Evolutionary conservation across 2,113 vertebrate genomes (phyloP).

Genomic region (Corythornis vintsioides): DNA sequence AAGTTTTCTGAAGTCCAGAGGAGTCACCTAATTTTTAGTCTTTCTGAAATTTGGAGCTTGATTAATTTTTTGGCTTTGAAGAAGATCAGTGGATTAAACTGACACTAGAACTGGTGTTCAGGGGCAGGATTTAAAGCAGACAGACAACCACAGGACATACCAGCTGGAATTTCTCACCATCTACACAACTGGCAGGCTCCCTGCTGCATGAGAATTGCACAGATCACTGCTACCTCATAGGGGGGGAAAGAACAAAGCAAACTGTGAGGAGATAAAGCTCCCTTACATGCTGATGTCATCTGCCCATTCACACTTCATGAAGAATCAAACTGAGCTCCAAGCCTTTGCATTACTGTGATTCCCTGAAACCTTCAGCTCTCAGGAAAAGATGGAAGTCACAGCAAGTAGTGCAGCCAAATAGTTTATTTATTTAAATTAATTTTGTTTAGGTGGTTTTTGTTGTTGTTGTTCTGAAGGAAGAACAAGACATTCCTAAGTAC

Average conservation of each 20-base stretch:
- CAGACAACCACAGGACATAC: not conserved
- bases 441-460: not conserved
- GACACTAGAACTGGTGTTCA: not conserved
- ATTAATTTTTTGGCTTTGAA: not conserved
- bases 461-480: not conserved
- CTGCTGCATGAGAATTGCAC: not conserved
- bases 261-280: not conserved
- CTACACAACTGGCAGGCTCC: not conserved
- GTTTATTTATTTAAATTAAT: too few species aligned
- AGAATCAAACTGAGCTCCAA: not conserved
- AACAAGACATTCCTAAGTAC: not conserved
- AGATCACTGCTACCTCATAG: not conserved
- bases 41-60: not conserved
- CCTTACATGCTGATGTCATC: not conserved
- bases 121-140: slow-evolving; percentile 5
- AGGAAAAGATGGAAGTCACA: not conserved
- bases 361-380: not conserved
- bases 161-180: slow-evolving; percentile 1
- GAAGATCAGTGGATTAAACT: not conserved
- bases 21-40: not conserved
- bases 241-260: not conserved
- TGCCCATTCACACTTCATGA: not conserved
- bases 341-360: not conserved
- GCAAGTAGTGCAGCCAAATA: not conserved
- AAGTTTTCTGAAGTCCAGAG: not conserved